phyloP scores from a whole-genome alignment of 2,113 vertebrate species.

The Lethenteron camtschaticum region DNA sequence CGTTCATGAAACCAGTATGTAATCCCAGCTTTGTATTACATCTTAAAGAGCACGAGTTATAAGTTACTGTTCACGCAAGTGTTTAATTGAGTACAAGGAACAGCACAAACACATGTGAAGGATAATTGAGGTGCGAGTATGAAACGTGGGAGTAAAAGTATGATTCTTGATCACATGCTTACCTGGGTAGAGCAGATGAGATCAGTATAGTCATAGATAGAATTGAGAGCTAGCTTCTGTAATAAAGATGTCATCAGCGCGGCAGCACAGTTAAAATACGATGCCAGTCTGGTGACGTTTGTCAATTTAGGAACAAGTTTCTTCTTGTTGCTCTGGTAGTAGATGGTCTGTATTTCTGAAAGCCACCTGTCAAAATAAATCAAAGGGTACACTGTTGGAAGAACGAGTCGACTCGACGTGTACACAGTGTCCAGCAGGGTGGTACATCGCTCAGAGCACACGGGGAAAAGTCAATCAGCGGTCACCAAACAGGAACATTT shows the following conservation, averaged over 20 bases:
- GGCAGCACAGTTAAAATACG: conserved; percentile 43
- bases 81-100: neutral
- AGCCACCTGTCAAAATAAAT: conserved; percentile 34
- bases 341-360: conserved; percentile 43
- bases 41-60: neutral
- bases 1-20: neutral
- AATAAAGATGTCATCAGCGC: conserved; percentile 49
- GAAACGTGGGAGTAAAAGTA: neutral
- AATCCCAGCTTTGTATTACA: neutral
- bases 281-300: conserved; percentile 24
- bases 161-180: conserved; percentile 14
- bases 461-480: no score
- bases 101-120: neutral
- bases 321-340: conserved; percentile 28
- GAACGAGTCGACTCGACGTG: no score
- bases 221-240: conserved; percentile 35
- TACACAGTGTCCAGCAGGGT: no score
- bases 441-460: no score
- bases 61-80: neutral
- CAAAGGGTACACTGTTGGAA: no score
- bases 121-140: neutral
- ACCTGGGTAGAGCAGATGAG: conserved; percentile 37
- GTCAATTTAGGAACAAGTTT: conserved; percentile 27
- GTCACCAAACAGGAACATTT: no score
- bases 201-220: conserved; percentile 43